Conservation (phyloP, 2,113 vertebrate genomes). For the Isurus oxyrinchus region DNA sequence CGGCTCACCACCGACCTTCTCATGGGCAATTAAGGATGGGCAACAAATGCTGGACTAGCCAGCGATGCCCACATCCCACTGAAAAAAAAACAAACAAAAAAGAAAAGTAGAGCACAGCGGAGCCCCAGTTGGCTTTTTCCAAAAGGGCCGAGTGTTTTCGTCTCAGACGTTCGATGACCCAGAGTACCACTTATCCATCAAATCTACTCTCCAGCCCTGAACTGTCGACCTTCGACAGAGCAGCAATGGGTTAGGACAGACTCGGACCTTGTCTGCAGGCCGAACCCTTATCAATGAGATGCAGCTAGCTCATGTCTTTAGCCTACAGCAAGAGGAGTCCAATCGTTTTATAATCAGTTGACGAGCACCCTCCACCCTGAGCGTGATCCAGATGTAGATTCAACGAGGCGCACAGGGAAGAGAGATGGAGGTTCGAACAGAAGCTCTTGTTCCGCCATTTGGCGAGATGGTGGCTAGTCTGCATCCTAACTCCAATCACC, state of each 20-base stretch:
- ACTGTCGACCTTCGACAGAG: background rate
- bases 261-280: background rate
- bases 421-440: slow-evolving; percentile 43
- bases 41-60: too few relatives aligned
- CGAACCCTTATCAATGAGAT: background rate
- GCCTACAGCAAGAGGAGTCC: background rate
- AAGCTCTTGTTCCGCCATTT: slow-evolving; percentile 43
- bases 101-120: background rate
- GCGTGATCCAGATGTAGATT: too few relatives aligned
- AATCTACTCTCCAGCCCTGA: background rate
- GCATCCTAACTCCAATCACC: background rate
- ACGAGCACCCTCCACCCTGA: too few relatives aligned
- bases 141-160: background rate
- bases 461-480: background rate
- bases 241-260: background rate
- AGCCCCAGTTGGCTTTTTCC: too few relatives aligned
- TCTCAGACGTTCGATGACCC: background rate
- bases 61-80: background rate
- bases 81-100: background rate
- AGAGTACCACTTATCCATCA: too few relatives aligned
- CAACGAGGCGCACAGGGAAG: background rate
- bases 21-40: background rate
- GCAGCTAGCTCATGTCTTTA: background rate
- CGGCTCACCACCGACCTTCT: background rate
- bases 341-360: background rate